A percentile compares a stretch with the other conserved stretches of the same genome.
phyloP scores from a whole-genome alignment of 2,888 invertebrate species.

The Cerastis leucographa region DNA sequence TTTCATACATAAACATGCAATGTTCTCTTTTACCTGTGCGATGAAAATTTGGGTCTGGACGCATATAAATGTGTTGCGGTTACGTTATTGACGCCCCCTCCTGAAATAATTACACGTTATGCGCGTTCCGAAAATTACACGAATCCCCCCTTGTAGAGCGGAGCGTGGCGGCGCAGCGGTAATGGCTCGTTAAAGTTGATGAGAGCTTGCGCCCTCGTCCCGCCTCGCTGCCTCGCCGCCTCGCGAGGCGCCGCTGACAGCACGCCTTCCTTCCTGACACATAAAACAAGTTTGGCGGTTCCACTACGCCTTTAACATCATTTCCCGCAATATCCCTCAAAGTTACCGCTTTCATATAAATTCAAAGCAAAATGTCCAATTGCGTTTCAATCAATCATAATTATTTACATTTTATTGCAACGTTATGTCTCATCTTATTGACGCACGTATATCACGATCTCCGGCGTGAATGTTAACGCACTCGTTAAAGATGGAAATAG shows the following conservation, averaged over 20 bases:
- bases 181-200: conserved; percentile 90
- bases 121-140: conserved; percentile 87
- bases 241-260: conserved; percentile 73
- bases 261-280: conserved; percentile 74
- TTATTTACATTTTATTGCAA: conserved; percentile 54
- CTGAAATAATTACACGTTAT: conserved; percentile 89
- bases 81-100: conserved; percentile 85
- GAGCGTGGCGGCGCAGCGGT: conserved; percentile 76
- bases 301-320: conserved; percentile 57
- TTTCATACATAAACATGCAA: conserved; percentile 65
- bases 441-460: conserved; percentile 55
- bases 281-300: conserved; percentile 74
- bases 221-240: conserved; percentile 75
- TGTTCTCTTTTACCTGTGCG: conserved; percentile 55
- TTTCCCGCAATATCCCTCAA: conserved; percentile 45
- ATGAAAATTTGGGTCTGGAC: conserved; percentile 73
- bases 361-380: conserved; percentile 50
- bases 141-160: conserved; percentile 78
- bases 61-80: conserved; percentile 83
- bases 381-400: conserved; percentile 59
- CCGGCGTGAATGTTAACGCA: conserved; percentile 61
- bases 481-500: conserved; percentile 67
- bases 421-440: conserved; percentile 50
- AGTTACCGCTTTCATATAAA: conserved; percentile 49
- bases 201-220: conserved; percentile 83